Conservation (phyloP, 1,140 invertebrate species). For the Lasioglossum baleicum region DNA sequence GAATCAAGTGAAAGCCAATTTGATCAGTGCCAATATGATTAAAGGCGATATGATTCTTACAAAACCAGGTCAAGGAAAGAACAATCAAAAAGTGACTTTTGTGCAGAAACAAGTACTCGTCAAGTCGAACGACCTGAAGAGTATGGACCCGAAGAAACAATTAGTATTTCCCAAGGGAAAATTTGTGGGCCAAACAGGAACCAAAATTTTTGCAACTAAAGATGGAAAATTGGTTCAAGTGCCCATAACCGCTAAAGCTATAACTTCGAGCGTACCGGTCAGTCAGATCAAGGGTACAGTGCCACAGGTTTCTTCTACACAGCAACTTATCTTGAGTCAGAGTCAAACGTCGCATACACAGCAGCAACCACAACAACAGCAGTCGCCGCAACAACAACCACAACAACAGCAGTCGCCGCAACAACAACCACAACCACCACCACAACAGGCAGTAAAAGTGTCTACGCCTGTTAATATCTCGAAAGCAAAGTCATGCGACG, state of each 20-base stretch:
- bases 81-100: constrained; percentile 72
- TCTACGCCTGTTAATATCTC: neutral
- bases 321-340: constrained; percentile 1
- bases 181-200: constrained; percentile 55
- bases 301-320: constrained; percentile 25
- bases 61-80: constrained; percentile 72
- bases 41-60: constrained; percentile 77
- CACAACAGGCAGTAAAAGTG: constrained; percentile 48
- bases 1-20: constrained; percentile 76
- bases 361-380: constrained; percentile 28
- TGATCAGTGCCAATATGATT: constrained; percentile 77
- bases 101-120: constrained; percentile 74
- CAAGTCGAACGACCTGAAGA: constrained; percentile 71
- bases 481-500: constrained; percentile 69
- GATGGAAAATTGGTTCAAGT: constrained; percentile 67
- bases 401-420: too few relatives aligned
- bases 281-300: constrained; percentile 37
- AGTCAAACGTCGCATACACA: constrained; percentile 24
- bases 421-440: neutral
- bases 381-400: too few relatives aligned
- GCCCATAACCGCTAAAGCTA: constrained; percentile 51
- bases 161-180: constrained; percentile 70
- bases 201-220: constrained; percentile 65
- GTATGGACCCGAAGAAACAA: constrained; percentile 65
- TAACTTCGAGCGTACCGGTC: constrained; percentile 19